Evolutionary conservation across 2,113 vertebrate species (phyloP).

Genomic region (Andinoacara biseriatus): DNA sequence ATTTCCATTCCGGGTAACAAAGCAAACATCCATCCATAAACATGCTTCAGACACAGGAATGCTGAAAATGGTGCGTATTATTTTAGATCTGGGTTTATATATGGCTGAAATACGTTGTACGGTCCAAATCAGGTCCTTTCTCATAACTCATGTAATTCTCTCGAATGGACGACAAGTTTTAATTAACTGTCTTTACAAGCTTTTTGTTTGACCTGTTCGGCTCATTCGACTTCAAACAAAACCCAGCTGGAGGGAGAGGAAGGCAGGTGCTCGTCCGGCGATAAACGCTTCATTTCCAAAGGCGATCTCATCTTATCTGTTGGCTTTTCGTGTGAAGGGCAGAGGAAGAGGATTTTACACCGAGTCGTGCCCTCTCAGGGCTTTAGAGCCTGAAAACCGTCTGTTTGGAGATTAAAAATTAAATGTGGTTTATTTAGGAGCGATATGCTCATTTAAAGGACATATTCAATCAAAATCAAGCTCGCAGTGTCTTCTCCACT

Average conservation of each 20-base stretch:
- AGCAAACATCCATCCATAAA: neutral
- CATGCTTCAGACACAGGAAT: neutral
- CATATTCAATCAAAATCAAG: neutral
- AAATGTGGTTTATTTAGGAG: neutral
- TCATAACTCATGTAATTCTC: conserved; percentile 32
- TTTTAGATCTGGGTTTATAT: neutral
- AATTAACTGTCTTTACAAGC: conserved; percentile 54
- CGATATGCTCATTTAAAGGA: neutral
- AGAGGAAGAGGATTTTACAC: neutral
- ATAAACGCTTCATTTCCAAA: conserved; percentile 53
- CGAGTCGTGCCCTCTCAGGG: neutral
- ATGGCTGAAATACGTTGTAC: neutral
- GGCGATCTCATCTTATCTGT: conserved; percentile 6
- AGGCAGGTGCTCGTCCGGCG: conserved; percentile 47
- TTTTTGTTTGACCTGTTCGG: conserved; percentile 49
- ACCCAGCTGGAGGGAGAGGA: conserved; percentile 52
- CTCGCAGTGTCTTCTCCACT: neutral
- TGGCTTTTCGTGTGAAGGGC: neutral
- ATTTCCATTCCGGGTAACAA: no score
- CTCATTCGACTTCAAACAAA: conserved; percentile 66
- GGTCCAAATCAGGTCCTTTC: no score
- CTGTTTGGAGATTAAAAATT: neutral
- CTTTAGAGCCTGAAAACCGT: neutral
- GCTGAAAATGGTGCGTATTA: neutral
- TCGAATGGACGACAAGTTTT: conserved; percentile 39